Evolutionary conservation across 2,888 invertebrate species (phyloP), one percentile per base, ranked within the genome.

Genomic region (Scaptodrosophila latifasciaeformis): DNA sequence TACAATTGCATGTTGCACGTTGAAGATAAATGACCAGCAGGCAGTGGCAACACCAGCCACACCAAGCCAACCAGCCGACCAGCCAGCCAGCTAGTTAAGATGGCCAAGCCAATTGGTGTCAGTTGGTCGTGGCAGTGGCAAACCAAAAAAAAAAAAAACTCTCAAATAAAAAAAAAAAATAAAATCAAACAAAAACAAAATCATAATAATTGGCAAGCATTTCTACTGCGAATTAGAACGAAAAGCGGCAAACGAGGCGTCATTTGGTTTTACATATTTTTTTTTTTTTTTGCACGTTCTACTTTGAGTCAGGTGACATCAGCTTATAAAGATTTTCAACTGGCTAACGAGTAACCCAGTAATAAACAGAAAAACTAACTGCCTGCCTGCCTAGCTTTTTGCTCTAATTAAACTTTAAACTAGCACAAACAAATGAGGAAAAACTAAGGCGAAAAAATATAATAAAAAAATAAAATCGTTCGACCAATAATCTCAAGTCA

Each of bases 31-130:
- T 75, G 65, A 69, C 37, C 37, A 37, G 31, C 10, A 15, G 17
- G 15, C 17, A 13, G 37, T 37, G 37, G 37, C 37, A 37, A 6
- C 15, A 5, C 12, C 35, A 13, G 13, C 12, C 31, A n/a, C n/a
- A 31, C 13, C 12, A 2, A 13, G 31, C 31, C 2, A 0, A n/a
- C n/a, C n/a, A n/a, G n/a, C n/a, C n/a, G n/a, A n/a, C n/a, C n/a
- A n/a, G n/a, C n/a, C n/a, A n/a, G n/a, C n/a, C n/a, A n/a, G n/a
- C n/a, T n/a, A n/a, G n/a, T n/a, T n/a, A n/a, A n/a, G n/a, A n/a
- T n/a, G n/a, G n/a, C n/a, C n/a, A 54, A 65, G 63, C 59, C 70
- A 71, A 75, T 75, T 71, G 70, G 75, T 71, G 70, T 71, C 75
- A 71, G 75, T 71, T 71, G 70, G 69, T 59, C 70, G 54, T 42